Conservation (phyloP, 2,888 invertebrate species). For the Nudaria mundana region DNA sequence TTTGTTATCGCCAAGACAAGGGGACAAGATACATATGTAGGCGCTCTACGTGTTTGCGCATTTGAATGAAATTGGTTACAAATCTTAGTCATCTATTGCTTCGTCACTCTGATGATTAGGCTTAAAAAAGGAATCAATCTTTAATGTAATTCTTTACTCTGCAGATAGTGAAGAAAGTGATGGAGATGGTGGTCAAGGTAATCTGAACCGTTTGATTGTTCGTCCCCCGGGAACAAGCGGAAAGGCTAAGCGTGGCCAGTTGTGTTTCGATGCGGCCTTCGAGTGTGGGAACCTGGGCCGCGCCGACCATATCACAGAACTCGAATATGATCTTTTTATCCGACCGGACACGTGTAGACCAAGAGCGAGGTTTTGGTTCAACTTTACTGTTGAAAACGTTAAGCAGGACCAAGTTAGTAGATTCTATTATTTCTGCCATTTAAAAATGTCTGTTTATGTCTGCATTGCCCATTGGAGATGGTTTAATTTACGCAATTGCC, state of each 20-base stretch:
- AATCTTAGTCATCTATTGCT: too few species aligned
- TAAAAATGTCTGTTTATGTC: too few species aligned
- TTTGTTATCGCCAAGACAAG: too few species aligned
- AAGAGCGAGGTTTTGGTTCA: conserved; percentile 96
- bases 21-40: too few species aligned
- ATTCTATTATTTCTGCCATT: neutral
- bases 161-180: conserved; percentile 96
- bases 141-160: too few species aligned
- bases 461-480: too few species aligned
- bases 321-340: conserved; percentile 97
- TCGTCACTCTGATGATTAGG: too few species aligned
- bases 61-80: too few species aligned
- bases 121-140: too few species aligned
- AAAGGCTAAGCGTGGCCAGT: conserved; percentile 96
- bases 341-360: conserved; percentile 98
- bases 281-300: conserved; percentile 98
- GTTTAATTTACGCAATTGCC: too few species aligned
- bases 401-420: conserved; percentile 90
- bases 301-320: conserved; percentile 95
- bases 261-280: conserved; percentile 98
- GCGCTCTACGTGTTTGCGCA: too few species aligned
- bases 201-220: conserved; percentile 93
- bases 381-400: conserved; percentile 98
- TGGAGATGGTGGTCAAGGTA: conserved; percentile 95
- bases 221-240: conserved; percentile 96